Conservation (phyloP, 2,888 invertebrate species). For the Dasysyrphus tricinctus region DNA sequence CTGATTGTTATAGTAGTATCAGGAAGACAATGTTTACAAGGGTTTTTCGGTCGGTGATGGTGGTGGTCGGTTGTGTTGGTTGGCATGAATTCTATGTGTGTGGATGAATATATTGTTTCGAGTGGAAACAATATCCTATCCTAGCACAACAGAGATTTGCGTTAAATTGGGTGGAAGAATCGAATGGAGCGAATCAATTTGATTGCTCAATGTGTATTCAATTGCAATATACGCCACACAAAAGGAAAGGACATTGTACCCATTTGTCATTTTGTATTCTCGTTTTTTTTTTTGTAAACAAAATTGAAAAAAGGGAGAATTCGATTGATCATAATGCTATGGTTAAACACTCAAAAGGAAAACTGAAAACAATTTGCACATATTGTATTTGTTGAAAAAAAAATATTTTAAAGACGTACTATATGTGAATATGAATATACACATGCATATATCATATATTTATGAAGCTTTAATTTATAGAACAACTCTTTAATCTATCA, state of each 20-base stretch:
- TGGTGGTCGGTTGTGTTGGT: slow-evolving; percentile 27
- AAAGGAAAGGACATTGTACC: slow-evolving; percentile 47
- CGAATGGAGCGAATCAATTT: slow-evolving; percentile 73
- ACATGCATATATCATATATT: too few species aligned
- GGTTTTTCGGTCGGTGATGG: slow-evolving; percentile 30
- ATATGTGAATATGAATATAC: too few species aligned
- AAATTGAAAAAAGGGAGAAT: slow-evolving; percentile 44
- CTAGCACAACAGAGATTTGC: slow-evolving; percentile 61
- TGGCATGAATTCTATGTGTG: neutral
- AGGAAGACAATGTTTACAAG: slow-evolving; percentile 51
- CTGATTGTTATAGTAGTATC: slow-evolving; percentile 50
- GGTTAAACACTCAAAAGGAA: slow-evolving; percentile 16
- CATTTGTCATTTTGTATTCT: slow-evolving; percentile 60
- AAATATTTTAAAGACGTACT: too few species aligned
- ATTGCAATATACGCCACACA: slow-evolving; percentile 64
- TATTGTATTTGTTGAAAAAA: neutral
- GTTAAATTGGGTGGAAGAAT: slow-evolving; percentile 75
- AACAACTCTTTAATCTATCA: too few species aligned
- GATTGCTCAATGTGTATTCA: slow-evolving; percentile 72
- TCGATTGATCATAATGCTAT: slow-evolving; percentile 1
- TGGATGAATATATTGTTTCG: neutral
- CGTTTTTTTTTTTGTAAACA: slow-evolving; percentile 1
- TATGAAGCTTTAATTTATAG: too few species aligned
- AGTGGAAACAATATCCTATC: slow-evolving; percentile 57
- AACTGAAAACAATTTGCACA: slow-evolving; percentile 3